phyloP scores from a whole-genome alignment of 2,797 vertebrate genomes.

The Lacerta bilineata region DNA sequence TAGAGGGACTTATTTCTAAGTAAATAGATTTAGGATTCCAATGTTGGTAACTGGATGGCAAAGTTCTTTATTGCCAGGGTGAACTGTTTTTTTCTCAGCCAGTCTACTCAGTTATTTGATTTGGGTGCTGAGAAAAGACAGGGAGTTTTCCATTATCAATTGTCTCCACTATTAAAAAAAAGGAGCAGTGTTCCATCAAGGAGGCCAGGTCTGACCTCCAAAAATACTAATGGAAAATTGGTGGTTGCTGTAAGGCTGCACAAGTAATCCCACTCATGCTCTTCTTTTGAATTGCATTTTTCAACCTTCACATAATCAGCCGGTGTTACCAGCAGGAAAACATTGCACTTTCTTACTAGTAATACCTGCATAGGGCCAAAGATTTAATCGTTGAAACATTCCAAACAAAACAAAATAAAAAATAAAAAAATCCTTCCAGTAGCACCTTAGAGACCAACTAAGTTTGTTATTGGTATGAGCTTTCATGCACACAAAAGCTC shows the following conservation, averaged over 20 bases:
- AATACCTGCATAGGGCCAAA: background rate
- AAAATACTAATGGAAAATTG: background rate
- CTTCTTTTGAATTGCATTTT: constrained; percentile 17
- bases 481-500: too few species aligned
- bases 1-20: background rate
- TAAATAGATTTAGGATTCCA: background rate
- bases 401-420: background rate
- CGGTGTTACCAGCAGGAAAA: background rate
- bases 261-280: constrained; percentile 14
- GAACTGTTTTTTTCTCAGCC: background rate
- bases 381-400: background rate
- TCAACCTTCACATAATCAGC: background rate
- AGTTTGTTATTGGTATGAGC: too few species aligned
- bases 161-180: background rate
- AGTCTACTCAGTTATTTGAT: background rate
- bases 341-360: background rate
- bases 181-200: constrained; percentile 15
- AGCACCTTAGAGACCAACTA: too few species aligned
- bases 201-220: background rate
- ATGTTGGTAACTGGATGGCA: background rate
- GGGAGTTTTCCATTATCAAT: background rate
- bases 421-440: too few species aligned
- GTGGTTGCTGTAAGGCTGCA: background rate
- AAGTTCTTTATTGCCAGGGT: constrained; percentile 10
- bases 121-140: background rate